phyloP scores from a whole-genome alignment of 92 coral and sea anemone species.

The Pocillopora grandis region DNA sequence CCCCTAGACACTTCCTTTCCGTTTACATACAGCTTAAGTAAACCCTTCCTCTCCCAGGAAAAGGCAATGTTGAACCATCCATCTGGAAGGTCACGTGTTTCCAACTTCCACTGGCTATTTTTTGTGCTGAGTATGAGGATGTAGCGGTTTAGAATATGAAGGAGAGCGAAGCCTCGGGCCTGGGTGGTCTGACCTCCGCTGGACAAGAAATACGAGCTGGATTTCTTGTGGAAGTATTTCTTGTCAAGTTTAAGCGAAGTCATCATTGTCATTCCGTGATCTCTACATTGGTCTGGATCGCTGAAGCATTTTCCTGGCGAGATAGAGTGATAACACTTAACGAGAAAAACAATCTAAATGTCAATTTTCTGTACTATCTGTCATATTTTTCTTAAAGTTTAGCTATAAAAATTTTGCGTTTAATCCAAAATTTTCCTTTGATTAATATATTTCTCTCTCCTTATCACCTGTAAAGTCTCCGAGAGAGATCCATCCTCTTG shows the following conservation, averaged over 20 bases:
- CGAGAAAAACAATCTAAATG: too few species aligned
- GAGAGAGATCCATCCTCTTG: constrained; percentile 62
- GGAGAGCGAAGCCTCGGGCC: constrained; percentile 86
- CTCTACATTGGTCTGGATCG: constrained; percentile 74
- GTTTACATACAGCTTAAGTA: constrained; percentile 70
- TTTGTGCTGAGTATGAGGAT: constrained; percentile 77
- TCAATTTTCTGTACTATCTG: too few species aligned
- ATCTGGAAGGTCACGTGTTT: constrained; percentile 59
- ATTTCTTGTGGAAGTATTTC: constrained; percentile 44
- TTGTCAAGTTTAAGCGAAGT: constrained; percentile 64
- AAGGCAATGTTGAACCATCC: constrained; percentile 85
- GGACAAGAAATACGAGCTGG: constrained; percentile 79
- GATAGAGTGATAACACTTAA: not conserved
- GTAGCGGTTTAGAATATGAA: constrained; percentile 68
- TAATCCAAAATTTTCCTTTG: too few species aligned
- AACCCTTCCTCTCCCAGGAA: constrained; percentile 67
- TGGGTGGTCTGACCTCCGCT: constrained; percentile 88
- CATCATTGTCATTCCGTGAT: constrained; percentile 77
- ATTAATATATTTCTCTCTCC: too few species aligned
- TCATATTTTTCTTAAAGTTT: too few species aligned
- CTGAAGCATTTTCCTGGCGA: constrained; percentile 78
- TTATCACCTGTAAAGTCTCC: constrained; percentile 82
- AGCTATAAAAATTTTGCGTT: too few species aligned
- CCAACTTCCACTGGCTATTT: constrained; percentile 75
- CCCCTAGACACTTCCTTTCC: constrained; percentile 65